A percentile compares a stretch with the other conserved stretches of the same genome.
Conservation (phyloP, 2,888 invertebrate genomes). For the Adela reaumurella region DNA sequence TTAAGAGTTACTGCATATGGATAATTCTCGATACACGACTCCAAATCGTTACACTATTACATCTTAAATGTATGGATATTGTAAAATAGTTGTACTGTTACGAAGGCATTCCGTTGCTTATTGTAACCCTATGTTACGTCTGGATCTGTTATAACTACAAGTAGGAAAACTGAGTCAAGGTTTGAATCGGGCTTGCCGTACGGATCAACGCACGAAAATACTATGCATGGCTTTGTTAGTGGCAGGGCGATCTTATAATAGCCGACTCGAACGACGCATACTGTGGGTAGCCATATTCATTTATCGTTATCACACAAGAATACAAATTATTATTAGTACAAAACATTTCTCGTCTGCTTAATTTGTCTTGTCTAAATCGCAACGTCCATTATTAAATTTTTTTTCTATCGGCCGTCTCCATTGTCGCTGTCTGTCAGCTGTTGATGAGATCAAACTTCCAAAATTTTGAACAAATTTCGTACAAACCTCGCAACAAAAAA, state of each 20-base stretch:
- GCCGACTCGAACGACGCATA: too few relatives aligned
- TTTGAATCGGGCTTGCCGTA: too few relatives aligned
- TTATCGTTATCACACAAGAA: too few relatives aligned
- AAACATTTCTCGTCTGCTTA: neutral
- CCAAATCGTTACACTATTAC: neutral
- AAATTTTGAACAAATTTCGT: conserved; percentile 20
- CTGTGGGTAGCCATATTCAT: too few relatives aligned
- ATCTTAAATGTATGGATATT: conserved; percentile 25
- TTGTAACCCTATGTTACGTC: neutral
- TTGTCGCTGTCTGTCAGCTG: conserved; percentile 39
- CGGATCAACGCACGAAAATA: too few relatives aligned
- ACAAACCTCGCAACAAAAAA: conserved; percentile 2
- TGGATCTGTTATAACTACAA: too few relatives aligned
- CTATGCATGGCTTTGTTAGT: too few relatives aligned
- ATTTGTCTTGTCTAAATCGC: neutral
- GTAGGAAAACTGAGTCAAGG: too few relatives aligned
- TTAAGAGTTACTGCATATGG: too few relatives aligned
- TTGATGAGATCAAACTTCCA: conserved; percentile 24
- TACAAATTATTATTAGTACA: too few relatives aligned
- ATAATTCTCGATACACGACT: too few relatives aligned
- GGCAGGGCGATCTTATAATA: too few relatives aligned
- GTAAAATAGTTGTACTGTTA: conserved; percentile 50
- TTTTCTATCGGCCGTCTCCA: conserved; percentile 35
- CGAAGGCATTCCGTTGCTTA: conserved; percentile 53
- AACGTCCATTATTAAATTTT: neutral